phyloP scores from a whole-genome alignment of 2,797 vertebrate genomes.

The Ctenopoma multispine region DNA sequence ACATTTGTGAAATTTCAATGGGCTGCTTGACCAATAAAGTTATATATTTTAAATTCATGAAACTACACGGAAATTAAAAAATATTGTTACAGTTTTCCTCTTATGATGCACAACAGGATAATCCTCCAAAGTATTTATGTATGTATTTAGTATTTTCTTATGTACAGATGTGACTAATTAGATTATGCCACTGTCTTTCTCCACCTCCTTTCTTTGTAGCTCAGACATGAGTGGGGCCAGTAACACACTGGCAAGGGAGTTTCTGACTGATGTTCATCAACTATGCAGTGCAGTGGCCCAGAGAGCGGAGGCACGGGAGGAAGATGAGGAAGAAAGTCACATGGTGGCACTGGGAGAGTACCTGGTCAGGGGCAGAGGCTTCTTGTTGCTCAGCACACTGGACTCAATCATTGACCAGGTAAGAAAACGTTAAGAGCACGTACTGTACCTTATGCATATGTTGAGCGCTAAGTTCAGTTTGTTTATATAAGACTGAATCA shows the following conservation, averaged over 20 bases:
- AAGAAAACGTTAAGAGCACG: constrained; percentile 17
- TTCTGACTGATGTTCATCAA: constrained; percentile 96
- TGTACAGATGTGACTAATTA: neutral
- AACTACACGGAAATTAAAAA: neutral
- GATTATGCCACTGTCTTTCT: neutral
- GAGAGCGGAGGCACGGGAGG: constrained; percentile 89
- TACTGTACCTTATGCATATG: neutral
- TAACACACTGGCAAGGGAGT: constrained; percentile 97
- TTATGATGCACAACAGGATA: neutral
- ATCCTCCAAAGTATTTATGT: neutral
- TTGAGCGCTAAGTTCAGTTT: no score
- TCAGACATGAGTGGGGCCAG: constrained; percentile 97
- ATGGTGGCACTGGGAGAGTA: constrained; percentile 97
- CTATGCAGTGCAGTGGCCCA: constrained; percentile 96
- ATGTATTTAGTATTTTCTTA: no score
- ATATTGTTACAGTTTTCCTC: neutral
- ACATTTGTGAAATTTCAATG: no score
- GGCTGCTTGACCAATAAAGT: no score
- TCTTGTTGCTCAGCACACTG: constrained; percentile 92
- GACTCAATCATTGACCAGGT: constrained; percentile 97
- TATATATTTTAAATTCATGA: no score
- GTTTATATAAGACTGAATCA: no score
- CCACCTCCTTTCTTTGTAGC: constrained; percentile 72
- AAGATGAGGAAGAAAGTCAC: constrained; percentile 96
- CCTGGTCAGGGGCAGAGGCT: constrained; percentile 94